Evolutionary conservation across 2,797 vertebrate genomes (phyloP).

Genomic region (Hapalemur alaotrensis): DNA sequence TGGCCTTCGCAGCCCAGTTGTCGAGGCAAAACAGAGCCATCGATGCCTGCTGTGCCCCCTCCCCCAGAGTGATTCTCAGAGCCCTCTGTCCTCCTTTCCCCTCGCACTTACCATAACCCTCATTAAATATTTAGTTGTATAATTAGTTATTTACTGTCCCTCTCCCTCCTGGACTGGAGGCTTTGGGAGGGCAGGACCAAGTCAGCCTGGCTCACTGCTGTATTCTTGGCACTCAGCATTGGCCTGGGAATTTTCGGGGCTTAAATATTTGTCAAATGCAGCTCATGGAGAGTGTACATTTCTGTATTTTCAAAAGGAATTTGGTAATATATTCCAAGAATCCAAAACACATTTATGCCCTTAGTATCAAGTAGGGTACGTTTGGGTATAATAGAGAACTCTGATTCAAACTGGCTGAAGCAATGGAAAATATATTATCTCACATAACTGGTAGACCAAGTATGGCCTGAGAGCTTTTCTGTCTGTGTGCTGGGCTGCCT

Average conservation of each 20-base stretch:
- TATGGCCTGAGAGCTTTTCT: not conserved
- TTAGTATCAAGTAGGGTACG: constrained; percentile 6
- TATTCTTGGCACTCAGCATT: not conserved
- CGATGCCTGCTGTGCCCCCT: not conserved
- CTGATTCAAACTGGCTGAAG: constrained; percentile 6
- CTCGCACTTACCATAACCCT: not conserved
- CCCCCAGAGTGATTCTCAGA: not conserved
- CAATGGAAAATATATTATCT: not conserved
- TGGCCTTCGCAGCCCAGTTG: not conserved
- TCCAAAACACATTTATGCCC: not conserved
- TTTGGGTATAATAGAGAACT: constrained; percentile 3
- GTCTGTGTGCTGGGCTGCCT: not conserved
- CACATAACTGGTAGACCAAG: not conserved
- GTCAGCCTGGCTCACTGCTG: not conserved
- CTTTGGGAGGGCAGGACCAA: constrained; percentile 50
- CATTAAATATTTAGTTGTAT: constrained; percentile 35
- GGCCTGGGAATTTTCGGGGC: constrained; percentile 43
- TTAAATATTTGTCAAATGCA: constrained; percentile 59
- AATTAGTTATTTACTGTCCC: constrained; percentile 56
- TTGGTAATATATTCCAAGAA: constrained; percentile 31
- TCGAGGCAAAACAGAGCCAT: not conserved
- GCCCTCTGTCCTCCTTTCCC: not conserved
- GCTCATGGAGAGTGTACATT: constrained; percentile 30
- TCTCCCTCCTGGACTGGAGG: constrained; percentile 33
- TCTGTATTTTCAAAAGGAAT: constrained; percentile 47